phyloP scores from a whole-genome alignment of 2,113 vertebrate species.

The Mirounga angustirostris region DNA sequence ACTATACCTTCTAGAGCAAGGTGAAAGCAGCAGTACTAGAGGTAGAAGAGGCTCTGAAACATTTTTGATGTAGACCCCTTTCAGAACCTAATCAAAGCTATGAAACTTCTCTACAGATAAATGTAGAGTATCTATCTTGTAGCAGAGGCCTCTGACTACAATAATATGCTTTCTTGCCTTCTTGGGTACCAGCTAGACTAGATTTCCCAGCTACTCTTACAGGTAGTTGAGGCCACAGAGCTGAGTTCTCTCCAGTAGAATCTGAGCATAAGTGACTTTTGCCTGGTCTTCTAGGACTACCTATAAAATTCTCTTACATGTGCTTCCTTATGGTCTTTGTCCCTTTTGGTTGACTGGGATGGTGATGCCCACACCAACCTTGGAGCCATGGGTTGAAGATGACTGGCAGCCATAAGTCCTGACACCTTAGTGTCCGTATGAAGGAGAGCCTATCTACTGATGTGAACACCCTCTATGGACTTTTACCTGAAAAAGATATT shows the following conservation, averaged over 20 bases:
- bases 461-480: neutral
- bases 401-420: neutral
- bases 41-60: neutral
- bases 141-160: neutral
- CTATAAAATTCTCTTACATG: neutral
- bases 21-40: neutral
- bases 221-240: neutral
- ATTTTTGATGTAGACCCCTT: neutral
- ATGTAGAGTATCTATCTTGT: neutral
- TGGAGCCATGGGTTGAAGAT: neutral
- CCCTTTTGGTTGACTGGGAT: neutral
- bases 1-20: neutral
- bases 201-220: neutral
- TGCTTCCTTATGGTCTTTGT: neutral
- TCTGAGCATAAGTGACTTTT: neutral
- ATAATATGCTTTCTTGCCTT: neutral
- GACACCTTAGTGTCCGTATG: neutral
- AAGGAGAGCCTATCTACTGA: neutral
- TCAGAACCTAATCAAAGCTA: neutral
- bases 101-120: neutral
- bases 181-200: neutral
- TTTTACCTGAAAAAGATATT: neutral
- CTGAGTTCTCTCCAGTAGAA: neutral
- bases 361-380: neutral
- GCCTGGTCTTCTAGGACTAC: neutral